Evolutionary conservation across 35 echinoderm and acorn worm genomes (phyloP), one percentile per base, ranked within the genome.

Genomic region (Holothuria glaberrima): DNA sequence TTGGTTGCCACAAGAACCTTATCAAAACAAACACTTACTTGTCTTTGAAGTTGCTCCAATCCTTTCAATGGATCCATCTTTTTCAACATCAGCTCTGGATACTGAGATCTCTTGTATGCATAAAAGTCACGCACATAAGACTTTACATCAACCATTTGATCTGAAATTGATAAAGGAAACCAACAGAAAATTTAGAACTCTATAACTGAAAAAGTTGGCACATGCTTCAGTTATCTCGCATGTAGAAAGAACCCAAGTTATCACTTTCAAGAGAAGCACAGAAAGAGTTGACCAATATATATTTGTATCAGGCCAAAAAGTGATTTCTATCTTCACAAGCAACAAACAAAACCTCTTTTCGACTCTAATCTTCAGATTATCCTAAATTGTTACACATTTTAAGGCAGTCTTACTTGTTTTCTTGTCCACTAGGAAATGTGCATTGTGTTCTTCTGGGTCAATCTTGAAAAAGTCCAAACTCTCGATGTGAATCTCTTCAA

Each of bases 391-490:
- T 29, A 14, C 50, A 54, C 10, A 54, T 54, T 54, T 54, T 54
- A 54, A 54, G 16, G 19, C 70, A 78, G 41, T 65, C 97, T 91
- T 93, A 98, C 97, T 92, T 81, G 97, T 99, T 50, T 99, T 99
- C 71, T 99, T 99, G 79, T 99, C 97, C 20, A 99, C 93, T 17
- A 99, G 71, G 87, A 99, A 99, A 52, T 99, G 93, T n/a, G 93
- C 89, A 48, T 88, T 61, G 66, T 99, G 93, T 57, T 99, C 75
- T 38, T 73, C 68, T 41, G 35, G 59, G 26, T 91, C 69, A 84
- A 99, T 99, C 90, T 99, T 95, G 67, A 95, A 99, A 79, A 99
- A 99, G 33, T 99, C 97, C 52, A 99, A 59, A 30, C 97, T 95
- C 45, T 99, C 97, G 45, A 92, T 83, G 46, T 90, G 80, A 68